Percentiles rank a stretch among this genome's conserved stretches.
phyloP scores from a whole-genome alignment of 2,888 invertebrate genomes.

The Scaptodrosophila latifasciaeformis region DNA sequence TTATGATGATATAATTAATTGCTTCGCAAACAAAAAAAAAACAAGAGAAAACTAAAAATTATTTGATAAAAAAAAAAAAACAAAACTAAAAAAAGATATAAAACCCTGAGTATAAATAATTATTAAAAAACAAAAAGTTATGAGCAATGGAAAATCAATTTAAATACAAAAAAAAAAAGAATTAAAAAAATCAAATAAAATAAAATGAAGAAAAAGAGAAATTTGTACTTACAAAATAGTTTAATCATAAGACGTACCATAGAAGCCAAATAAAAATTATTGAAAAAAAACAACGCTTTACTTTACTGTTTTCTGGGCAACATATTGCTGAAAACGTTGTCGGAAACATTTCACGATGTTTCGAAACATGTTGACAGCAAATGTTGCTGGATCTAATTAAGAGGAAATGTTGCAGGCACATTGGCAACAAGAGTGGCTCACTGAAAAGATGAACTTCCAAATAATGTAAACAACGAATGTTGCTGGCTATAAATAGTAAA shows the following conservation, averaged over 20 bases:
- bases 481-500: too few relatives aligned
- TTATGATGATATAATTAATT: slow-evolving; percentile 26
- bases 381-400: background rate
- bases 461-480: too few relatives aligned
- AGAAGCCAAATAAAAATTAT: slow-evolving; percentile 69
- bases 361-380: slow-evolving; percentile 1
- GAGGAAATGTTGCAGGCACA: too few relatives aligned
- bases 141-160: slow-evolving; percentile 55
- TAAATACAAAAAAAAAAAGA: slow-evolving; percentile 38
- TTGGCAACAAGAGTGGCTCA: too few relatives aligned
- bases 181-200: slow-evolving; percentile 38
- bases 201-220: slow-evolving; percentile 43
- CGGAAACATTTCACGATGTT: too few relatives aligned
- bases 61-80: slow-evolving; percentile 19
- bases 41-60: slow-evolving; percentile 17
- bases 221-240: slow-evolving; percentile 67
- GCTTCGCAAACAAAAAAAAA: slow-evolving; percentile 32
- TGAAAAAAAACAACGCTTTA: slow-evolving; percentile 50
- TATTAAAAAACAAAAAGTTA: too few relatives aligned
- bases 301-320: too few relatives aligned
- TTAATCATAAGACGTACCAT: slow-evolving; percentile 64
- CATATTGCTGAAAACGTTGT: too few relatives aligned
- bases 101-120: too few relatives aligned
- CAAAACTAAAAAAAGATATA: slow-evolving; percentile 18
- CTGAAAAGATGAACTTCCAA: too few relatives aligned